phyloP scores from a whole-genome alignment of 1,140 invertebrate genomes.

The Caenorhabditis latens region DNA sequence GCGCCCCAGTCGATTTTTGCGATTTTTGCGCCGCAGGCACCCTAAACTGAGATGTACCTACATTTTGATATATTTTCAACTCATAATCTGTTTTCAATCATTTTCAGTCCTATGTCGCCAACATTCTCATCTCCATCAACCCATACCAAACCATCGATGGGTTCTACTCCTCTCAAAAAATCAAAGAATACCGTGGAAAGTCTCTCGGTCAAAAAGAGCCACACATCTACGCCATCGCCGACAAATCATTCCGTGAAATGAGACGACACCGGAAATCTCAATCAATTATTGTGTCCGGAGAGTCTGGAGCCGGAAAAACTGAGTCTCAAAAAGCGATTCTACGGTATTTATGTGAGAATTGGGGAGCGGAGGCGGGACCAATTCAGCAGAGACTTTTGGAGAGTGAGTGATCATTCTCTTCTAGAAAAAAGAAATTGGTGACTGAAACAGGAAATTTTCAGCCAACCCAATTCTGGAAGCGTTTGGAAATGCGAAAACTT shows the following conservation, averaged over 20 bases:
- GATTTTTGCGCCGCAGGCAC: no score
- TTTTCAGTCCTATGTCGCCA: slow-evolving; percentile 96
- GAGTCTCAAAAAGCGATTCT: slow-evolving; percentile 98
- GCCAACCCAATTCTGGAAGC: slow-evolving; percentile 94
- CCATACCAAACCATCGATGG: slow-evolving; percentile 92
- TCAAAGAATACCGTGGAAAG: slow-evolving; percentile 92
- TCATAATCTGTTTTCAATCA: no score
- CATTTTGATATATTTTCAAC: no score
- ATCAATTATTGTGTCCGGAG: slow-evolving; percentile 95
- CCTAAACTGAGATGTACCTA: no score
- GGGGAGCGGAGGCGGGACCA: slow-evolving; percentile 84
- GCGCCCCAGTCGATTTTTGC: no score
- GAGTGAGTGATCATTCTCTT: slow-evolving; percentile 81
- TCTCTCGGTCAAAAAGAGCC: slow-evolving; percentile 94
- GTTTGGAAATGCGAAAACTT: slow-evolving; percentile 95
- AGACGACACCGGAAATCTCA: slow-evolving; percentile 91
- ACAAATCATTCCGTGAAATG: slow-evolving; percentile 96
- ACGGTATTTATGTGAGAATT: slow-evolving; percentile 87
- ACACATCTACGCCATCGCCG: slow-evolving; percentile 94
- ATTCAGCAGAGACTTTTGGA: slow-evolving; percentile 93
- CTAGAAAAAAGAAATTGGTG: slow-evolving; percentile 35
- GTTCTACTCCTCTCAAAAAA: slow-evolving; percentile 87
- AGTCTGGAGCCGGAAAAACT: slow-evolving; percentile 93
- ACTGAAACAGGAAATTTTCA: slow-evolving; percentile 51
- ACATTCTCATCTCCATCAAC: slow-evolving; percentile 97